Base-by-base conservation (phyloP, 2,113 vertebrate genomes). In the Xenus cinereus region DNA sequence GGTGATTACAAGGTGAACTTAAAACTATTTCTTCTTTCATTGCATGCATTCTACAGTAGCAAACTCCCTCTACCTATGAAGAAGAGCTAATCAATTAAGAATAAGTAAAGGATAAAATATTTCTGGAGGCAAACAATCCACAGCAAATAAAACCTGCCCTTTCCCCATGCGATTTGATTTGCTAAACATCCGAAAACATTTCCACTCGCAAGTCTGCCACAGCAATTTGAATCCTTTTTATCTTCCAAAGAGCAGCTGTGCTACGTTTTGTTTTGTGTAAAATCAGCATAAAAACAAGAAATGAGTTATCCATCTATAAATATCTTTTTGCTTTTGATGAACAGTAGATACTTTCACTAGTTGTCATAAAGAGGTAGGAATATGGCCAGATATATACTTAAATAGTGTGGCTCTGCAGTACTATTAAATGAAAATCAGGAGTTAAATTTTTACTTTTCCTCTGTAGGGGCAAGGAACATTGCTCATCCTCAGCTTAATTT, bases 151-250 rank as follows among this genome's bases (percentile, higher is more conserved):
- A 90, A 75, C 51, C 51, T 94, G 67, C 62, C 82, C 66, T 94
- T 97, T 94, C 35, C 62, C 53, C 53, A 45, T 69, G 63, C 2
- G 14, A 85, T 92, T 95, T 93, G 68, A 93, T 96, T 96, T 93
- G 59, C 87, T 96, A 80, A 94, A 93, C 54, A 90, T 94, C 94
- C 93, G 76, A 97, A 94, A 96, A 64, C 19, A 83, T 87, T 95
- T 95, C 56, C 23, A 59, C 59, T 95, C 74, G 73, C 74, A 92
- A 93, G 83, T 73, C 56, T 85, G 80, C 71, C 78, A 95, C 67
- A 93, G 71, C 46, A 93, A 95, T 95, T 96, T 96, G 24, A 95
- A 95, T 94, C 53, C 69, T 96, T 97, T 97, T 97, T 97, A 97
- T 97, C 96, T 97, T 87, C 67, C 90, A 96, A 97, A 83, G 67